phyloP scores from a whole-genome alignment of 2,888 invertebrate genomes.

The Hyalella azteca region DNA sequence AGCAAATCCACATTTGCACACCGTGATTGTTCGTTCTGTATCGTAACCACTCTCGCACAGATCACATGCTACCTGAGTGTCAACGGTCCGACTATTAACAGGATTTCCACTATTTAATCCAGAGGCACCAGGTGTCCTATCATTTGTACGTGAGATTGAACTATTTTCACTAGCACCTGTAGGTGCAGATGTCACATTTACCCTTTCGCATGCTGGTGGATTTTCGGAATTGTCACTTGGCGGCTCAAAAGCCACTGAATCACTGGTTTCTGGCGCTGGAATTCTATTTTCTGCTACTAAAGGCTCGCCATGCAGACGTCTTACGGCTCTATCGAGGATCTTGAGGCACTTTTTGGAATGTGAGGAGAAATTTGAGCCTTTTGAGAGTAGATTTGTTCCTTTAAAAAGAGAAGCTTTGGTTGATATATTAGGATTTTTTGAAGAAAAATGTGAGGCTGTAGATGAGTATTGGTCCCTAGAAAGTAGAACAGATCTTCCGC shows the following conservation, averaged over 20 bases:
- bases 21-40: slow-evolving; percentile 54
- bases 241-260: neutral
- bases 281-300: neutral
- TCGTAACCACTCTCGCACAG: slow-evolving; percentile 57
- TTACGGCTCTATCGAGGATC: neutral
- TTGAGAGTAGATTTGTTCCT: neutral
- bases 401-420: neutral
- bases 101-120: neutral
- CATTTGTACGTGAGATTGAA: neutral
- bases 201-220: no score
- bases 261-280: neutral
- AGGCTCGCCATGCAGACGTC: neutral
- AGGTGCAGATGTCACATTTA: neutral
- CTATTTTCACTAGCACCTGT: neutral
- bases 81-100: neutral
- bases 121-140: neutral
- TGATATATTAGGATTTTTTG: neutral
- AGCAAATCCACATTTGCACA: slow-evolving; percentile 53
- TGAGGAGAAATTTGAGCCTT: neutral
- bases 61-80: slow-evolving; percentile 48
- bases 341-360: slow-evolving; percentile 10
- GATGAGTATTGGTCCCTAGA: neutral
- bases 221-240: neutral
- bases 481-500: neutral
- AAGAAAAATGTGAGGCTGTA: no score